Evolutionary conservation across 1,140 invertebrate genomes (phyloP), one percentile per base, ranked within the genome.

Genomic region (Parasteatoda tepidariorum): DNA sequence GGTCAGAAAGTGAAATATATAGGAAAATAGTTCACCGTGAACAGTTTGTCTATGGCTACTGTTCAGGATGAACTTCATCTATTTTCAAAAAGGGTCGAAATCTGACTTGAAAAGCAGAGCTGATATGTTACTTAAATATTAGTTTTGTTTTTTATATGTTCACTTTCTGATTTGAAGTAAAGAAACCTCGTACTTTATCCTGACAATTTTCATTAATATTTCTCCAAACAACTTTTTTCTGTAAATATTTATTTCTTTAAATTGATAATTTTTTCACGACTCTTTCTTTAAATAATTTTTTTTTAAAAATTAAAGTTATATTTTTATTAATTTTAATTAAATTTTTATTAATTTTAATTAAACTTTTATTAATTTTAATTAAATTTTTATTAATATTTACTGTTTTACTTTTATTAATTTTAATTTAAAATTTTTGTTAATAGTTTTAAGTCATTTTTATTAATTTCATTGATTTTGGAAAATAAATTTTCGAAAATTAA

Each of bases 281-380:
- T 61, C 57, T 31, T 66, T 31, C 62, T 66, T 66, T 31, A 66
- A 66, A 34, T 34, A 33, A 66, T 33, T 31, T 31, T n/a, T 28
- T 4, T 64, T 30, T 34, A 11, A n/a, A 33, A 28, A 7, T 66
- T 9, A 11, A 18, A n/a, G 34, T n/a, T n/a, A n/a, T n/a, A n/a
- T n/a, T n/a, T n/a, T n/a, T n/a, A n/a, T n/a, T n/a, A 33, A 7
- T n/a, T n/a, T 31, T n/a, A 34, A 9, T 66, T 7, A n/a, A 22
- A 59, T 59, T 7, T 59, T 24, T 66, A 24, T 62, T 62, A 31
- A 33, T 33, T 33, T n/a, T n/a, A n/a, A n/a, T n/a, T n/a, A n/a
- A n/a, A n/a, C n/a, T n/a, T n/a, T n/a, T n/a, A n/a, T n/a, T n/a
- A n/a, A n/a, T n/a, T n/a, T n/a, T n/a, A n/a, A n/a, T n/a, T n/a